Conservation (phyloP, 2,113 vertebrate genomes). For the Myodes glareolus region DNA sequence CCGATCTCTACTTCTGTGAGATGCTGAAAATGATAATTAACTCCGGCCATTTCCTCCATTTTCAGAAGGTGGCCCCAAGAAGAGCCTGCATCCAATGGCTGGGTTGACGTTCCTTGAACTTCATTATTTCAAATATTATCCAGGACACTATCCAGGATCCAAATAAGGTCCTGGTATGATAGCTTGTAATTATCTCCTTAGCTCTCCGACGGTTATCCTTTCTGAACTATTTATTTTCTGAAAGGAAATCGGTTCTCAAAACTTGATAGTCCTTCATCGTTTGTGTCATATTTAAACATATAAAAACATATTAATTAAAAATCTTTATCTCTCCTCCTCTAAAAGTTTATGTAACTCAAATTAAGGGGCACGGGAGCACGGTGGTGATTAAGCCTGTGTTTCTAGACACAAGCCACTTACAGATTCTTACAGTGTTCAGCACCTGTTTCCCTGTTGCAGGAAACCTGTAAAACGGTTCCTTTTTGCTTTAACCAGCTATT, state of each 20-base stretch:
- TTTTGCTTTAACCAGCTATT: background rate
- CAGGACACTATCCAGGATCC: background rate
- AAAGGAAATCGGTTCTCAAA: background rate
- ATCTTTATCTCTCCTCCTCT: background rate
- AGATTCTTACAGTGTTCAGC: background rate
- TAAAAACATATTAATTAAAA: background rate
- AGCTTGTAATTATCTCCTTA: background rate
- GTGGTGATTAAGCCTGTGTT: background rate
- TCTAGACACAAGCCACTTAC: constrained; percentile 1
- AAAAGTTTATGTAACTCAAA: background rate
- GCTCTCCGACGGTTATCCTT: background rate
- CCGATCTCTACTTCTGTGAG: constrained; percentile 19
- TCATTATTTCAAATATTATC: background rate
- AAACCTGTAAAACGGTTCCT: background rate
- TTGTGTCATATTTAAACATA: background rate
- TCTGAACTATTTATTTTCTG: background rate
- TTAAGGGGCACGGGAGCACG: background rate
- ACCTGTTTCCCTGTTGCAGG: background rate
- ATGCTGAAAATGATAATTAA: constrained; percentile 4
- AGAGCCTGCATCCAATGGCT: background rate
- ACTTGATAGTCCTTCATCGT: background rate
- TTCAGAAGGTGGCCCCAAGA: background rate
- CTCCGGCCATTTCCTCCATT: background rate
- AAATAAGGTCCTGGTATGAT: background rate
- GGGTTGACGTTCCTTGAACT: background rate